Percentiles rank a stretch among this genome's conserved stretches.
These are phyloP conservation scores for Coturnix japonica DNA, from an alignment of 2,113 vertebrate species.

Conservation along the genomic window DNA sequence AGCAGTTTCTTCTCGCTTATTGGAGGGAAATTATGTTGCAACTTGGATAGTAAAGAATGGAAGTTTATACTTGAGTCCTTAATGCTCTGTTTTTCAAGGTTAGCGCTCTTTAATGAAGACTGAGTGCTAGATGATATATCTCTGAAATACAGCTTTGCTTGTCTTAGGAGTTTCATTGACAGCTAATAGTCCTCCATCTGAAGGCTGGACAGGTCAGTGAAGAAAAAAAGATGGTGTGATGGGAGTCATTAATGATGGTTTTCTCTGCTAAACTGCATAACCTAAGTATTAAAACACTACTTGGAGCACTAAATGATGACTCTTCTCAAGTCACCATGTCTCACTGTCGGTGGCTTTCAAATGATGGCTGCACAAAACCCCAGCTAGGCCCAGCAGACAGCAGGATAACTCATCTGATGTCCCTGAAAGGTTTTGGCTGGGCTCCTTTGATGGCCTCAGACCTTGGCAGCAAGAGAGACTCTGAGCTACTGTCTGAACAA, in stretches of 20 bases:
- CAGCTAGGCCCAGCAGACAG: not conserved
- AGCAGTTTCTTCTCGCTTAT: not conserved
- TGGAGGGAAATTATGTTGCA: not conserved
- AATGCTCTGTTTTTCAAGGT: not conserved
- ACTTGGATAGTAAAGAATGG: not conserved
- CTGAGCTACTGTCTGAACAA: not conserved
- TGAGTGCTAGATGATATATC: not conserved
- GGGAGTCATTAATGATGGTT: not conserved
- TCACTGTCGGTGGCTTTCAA: not conserved
- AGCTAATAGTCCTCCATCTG: not conserved
- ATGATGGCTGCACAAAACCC: not conserved
- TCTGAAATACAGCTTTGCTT: not conserved
- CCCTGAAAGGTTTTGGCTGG: not conserved
- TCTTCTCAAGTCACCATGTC: not conserved
- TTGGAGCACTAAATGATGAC: not conserved
- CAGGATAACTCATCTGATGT: not conserved
- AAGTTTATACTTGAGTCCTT: not conserved
- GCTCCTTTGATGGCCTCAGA: not conserved
- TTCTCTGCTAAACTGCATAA: slow-evolving; percentile 6
- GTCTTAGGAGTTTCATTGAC: not conserved
- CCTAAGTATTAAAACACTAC: not conserved
- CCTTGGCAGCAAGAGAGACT: not conserved
- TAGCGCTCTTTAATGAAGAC: not conserved
- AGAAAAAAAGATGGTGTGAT: not conserved
- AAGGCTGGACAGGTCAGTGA: not conserved